Conservation (phyloP, 2,888 invertebrate species). For the Minunthozetes semirufus region DNA sequence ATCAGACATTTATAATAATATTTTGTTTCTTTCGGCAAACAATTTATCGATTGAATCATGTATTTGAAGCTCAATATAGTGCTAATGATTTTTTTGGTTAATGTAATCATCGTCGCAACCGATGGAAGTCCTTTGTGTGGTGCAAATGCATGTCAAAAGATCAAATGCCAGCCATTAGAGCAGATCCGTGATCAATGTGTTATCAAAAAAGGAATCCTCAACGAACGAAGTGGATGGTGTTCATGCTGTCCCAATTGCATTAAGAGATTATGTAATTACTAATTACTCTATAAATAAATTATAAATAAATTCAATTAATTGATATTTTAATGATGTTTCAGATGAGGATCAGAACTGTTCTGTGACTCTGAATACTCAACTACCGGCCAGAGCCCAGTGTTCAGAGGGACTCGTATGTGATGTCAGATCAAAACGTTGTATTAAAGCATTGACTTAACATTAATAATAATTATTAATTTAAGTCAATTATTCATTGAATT, state of each 20-base stretch:
- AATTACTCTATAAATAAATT: not conserved
- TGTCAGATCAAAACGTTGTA: not conserved
- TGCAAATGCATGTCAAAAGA: not conserved
- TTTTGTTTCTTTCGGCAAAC: not conserved
- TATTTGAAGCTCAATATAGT: not conserved
- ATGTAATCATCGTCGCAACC: not conserved
- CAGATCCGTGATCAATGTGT: not conserved
- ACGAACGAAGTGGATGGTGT: not conserved
- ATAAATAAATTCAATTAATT: not conserved
- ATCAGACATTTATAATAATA: not conserved
- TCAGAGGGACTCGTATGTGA: constrained; percentile 5
- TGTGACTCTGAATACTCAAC: constrained; percentile 8
- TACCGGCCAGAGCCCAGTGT: not conserved
- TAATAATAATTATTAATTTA: not conserved
- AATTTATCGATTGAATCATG: not conserved
- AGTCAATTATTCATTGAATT: not conserved
- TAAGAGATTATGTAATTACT: constrained; percentile 1
- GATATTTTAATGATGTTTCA: not conserved
- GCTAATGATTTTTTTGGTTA: not conserved
- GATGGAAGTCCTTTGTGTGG: not conserved
- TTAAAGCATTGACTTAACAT: not conserved
- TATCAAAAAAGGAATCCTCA: not conserved
- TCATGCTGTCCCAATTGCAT: not conserved
- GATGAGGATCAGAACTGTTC: constrained; percentile 22
- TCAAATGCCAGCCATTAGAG: not conserved